Conservation (phyloP, 35 echinoderm and acorn worm genomes). For the Ptychodera flava region DNA sequence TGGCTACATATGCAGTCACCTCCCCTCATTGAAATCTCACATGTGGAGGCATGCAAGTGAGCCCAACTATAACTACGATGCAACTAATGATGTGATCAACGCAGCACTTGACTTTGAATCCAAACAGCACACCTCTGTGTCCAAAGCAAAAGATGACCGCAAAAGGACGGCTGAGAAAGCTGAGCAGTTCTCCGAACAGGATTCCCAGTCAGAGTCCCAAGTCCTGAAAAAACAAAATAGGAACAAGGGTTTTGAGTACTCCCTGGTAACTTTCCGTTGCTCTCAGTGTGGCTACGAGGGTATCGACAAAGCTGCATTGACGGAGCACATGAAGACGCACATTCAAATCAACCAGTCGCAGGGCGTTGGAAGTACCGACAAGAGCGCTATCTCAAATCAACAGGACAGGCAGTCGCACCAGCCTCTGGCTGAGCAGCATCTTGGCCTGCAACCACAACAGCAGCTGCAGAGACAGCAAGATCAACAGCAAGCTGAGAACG, state of each 20-base stretch:
- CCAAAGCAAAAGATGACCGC: not conserved
- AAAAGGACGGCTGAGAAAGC: not conserved
- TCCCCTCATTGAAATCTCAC: constrained; percentile 97
- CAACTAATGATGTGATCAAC: not conserved
- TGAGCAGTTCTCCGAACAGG: not conserved
- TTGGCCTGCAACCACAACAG: not conserved
- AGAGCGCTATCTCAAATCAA: not conserved
- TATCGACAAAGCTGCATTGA: not conserved
- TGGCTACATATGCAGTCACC: constrained; percentile 71
- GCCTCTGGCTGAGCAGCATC: too few relatives aligned
- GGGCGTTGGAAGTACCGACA: not conserved
- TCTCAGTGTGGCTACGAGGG: not conserved
- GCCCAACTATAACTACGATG: constrained; percentile 78
- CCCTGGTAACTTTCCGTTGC: not conserved
- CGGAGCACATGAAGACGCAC: not conserved
- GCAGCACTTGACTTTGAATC: not conserved
- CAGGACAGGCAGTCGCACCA: not conserved
- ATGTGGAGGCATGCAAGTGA: constrained; percentile 96
- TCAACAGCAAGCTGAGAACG: not conserved
- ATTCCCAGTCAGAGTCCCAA: not conserved
- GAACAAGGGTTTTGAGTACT: not conserved
- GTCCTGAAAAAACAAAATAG: not conserved
- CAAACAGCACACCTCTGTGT: not conserved
- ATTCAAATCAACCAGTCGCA: not conserved
- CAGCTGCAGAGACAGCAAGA: not conserved